Conservation (phyloP, 1,140 invertebrate species). For the Drosophila triauraria region DNA sequence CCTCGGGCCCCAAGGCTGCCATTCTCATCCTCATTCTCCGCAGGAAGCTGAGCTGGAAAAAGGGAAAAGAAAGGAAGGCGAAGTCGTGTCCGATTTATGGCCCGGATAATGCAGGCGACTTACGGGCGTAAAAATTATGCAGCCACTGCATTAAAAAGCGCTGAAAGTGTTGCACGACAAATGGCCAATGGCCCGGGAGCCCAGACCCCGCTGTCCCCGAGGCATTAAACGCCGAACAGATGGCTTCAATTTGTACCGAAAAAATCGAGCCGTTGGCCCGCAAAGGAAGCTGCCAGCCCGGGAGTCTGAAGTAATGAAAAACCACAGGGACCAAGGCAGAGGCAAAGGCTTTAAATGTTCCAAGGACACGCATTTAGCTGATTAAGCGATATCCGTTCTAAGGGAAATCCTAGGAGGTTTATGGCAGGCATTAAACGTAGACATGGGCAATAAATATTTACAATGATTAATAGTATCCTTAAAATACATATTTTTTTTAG, state of each 20-base stretch:
- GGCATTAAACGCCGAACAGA: conserved; percentile 76
- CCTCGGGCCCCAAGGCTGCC: conserved; percentile 2
- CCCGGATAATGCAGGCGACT: conserved; percentile 80
- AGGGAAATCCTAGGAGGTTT: too few relatives aligned
- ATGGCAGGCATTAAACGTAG: too few relatives aligned
- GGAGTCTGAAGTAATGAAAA: not conserved
- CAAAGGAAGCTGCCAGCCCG: not conserved
- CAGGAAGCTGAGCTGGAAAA: not conserved
- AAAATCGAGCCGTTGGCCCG: conserved; percentile 13
- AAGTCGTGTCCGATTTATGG: conserved; percentile 66
- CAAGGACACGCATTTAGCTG: conserved; percentile 1
- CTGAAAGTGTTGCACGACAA: conserved; percentile 56
- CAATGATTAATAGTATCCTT: not conserved
- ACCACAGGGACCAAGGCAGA: not conserved
- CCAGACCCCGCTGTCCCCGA: conserved; percentile 8
- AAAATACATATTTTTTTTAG: too few relatives aligned
- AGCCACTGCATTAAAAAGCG: conserved; percentile 78
- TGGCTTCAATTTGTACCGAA: conserved; percentile 76
- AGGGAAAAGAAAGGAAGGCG: conserved; percentile 3
- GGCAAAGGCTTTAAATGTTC: not conserved
- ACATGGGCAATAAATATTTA: not conserved
- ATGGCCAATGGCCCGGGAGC: conserved; percentile 40
- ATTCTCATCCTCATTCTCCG: not conserved
- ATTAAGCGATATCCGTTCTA: not conserved
- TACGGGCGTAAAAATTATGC: conserved; percentile 76